These are phyloP conservation scores for Blennius ocellaris DNA, from an alignment of 2,113 vertebrate species.

Conservation along the genomic window DNA sequence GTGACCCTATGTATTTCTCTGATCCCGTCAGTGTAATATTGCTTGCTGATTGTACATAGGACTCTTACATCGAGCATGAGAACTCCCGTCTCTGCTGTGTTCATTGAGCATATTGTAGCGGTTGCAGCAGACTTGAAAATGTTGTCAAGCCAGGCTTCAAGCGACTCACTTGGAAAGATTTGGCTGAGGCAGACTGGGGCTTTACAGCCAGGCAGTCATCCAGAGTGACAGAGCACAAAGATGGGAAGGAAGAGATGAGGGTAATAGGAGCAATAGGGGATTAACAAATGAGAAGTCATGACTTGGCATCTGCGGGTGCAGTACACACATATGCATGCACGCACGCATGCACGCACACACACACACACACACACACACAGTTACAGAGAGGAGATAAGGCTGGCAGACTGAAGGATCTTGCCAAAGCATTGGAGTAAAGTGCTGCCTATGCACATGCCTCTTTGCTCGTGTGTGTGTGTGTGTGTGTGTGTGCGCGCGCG, in stretches of 20 bases:
- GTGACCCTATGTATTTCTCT: constrained; percentile 67
- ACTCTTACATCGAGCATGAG: constrained; percentile 50
- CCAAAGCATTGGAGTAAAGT: constrained; percentile 57
- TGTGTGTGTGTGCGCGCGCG: constrained; percentile 28
- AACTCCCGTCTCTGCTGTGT: constrained; percentile 56
- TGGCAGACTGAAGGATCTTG: constrained; percentile 48
- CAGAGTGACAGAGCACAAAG: constrained; percentile 63
- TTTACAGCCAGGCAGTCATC: constrained; percentile 67
- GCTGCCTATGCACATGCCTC: constrained; percentile 47
- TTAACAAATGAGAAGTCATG: constrained; percentile 77
- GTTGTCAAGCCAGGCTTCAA: constrained; percentile 49
- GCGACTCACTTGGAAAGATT: constrained; percentile 55
- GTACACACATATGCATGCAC: constrained; percentile 30
- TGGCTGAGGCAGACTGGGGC: constrained; percentile 46
- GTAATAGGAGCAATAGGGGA: constrained; percentile 64
- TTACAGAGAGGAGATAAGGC: constrained; percentile 44
- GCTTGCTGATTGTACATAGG: constrained; percentile 48
- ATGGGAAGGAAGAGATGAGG: constrained; percentile 59
- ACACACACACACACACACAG: constrained; percentile 38
- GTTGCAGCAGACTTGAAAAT: constrained; percentile 48
- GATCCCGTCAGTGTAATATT: constrained; percentile 57
- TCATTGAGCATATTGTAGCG: constrained; percentile 55
- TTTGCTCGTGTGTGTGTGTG: constrained; percentile 38
- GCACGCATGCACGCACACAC: constrained; percentile 30
- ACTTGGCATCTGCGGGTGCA: constrained; percentile 67